Conservation (phyloP, 2,113 vertebrate species). For the Mormoops blainvillei region DNA sequence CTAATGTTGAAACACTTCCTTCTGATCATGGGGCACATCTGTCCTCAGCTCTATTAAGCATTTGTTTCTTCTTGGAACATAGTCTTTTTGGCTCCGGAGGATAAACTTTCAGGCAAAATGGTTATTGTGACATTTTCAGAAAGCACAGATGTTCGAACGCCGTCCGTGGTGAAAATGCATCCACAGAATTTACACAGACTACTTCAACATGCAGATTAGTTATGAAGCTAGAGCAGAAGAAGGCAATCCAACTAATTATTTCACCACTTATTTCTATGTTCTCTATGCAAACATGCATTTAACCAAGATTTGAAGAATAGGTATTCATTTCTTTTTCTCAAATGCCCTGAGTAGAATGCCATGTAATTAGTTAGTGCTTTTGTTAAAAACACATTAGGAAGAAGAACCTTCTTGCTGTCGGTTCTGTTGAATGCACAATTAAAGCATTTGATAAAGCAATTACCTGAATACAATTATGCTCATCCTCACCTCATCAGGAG, state of each 20-base stretch:
- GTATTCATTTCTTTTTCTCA: slow-evolving; percentile 50
- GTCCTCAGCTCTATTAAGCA: background rate
- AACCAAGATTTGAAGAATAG: slow-evolving; percentile 57
- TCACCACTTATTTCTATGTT: slow-evolving; percentile 42
- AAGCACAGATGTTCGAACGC: slow-evolving; percentile 51
- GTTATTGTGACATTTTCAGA: slow-evolving; percentile 59
- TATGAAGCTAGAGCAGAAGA: slow-evolving; percentile 30
- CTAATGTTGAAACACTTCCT: slow-evolving; percentile 1
- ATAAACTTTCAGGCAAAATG: slow-evolving; percentile 43
- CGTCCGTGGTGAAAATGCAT: background rate
- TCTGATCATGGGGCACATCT: background rate
- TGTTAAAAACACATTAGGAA: slow-evolving; percentile 76
- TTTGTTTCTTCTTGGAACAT: slow-evolving; percentile 34
- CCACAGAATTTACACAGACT: background rate
- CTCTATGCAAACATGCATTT: slow-evolving; percentile 52
- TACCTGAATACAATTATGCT: slow-evolving; percentile 75
- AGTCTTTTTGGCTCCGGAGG: background rate
- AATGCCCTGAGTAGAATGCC: slow-evolving; percentile 54
- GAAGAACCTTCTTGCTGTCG: slow-evolving; percentile 75
- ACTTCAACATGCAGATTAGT: slow-evolving; percentile 21
- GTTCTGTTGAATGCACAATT: slow-evolving; percentile 79
- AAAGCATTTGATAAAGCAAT: slow-evolving; percentile 82
- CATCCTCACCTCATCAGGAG: slow-evolving; percentile 76
- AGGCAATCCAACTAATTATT: slow-evolving; percentile 51
- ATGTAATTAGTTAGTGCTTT: slow-evolving; percentile 78